These are phyloP conservation scores for Myiotriccus ornatus DNA, from an alignment of 2,797 vertebrate species.

Conservation along the genomic window DNA sequence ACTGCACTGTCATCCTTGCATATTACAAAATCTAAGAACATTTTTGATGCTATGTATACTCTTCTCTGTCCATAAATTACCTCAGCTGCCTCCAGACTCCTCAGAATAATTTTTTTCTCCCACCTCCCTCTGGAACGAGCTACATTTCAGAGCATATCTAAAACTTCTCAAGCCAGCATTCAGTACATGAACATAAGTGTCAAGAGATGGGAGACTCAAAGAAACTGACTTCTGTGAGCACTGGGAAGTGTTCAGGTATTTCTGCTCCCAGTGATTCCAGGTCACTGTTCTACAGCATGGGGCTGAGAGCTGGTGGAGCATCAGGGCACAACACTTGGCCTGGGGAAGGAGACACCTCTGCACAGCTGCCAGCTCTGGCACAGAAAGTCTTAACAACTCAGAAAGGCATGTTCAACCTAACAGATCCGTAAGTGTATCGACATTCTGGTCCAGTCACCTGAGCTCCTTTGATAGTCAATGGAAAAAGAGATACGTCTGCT, in stretches of 20 bases:
- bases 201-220: not conserved
- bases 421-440: not conserved
- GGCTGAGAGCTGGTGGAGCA: not conserved
- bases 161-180: not conserved
- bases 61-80: constrained; percentile 16
- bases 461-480: accelerated
- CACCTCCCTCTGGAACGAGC: not conserved
- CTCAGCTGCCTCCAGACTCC: not conserved
- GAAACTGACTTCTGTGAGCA: not conserved
- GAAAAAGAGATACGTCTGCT: not conserved
- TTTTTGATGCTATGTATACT: constrained; percentile 22
- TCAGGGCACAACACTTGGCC: not conserved
- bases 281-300: not conserved
- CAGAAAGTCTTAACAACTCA: not conserved
- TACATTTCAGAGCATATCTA: not conserved
- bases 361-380: not conserved
- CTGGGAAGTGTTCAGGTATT: not conserved
- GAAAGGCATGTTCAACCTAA: not conserved
- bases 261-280: not conserved
- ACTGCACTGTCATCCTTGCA: not conserved
- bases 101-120: not conserved
- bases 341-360: not conserved
- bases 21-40: constrained; percentile 1
- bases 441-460: accelerated
- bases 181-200: not conserved